These are phyloP conservation scores for Arrhopalites spinosus DNA, from an alignment of 2,888 invertebrate species.

Conservation along the genomic window DNA sequence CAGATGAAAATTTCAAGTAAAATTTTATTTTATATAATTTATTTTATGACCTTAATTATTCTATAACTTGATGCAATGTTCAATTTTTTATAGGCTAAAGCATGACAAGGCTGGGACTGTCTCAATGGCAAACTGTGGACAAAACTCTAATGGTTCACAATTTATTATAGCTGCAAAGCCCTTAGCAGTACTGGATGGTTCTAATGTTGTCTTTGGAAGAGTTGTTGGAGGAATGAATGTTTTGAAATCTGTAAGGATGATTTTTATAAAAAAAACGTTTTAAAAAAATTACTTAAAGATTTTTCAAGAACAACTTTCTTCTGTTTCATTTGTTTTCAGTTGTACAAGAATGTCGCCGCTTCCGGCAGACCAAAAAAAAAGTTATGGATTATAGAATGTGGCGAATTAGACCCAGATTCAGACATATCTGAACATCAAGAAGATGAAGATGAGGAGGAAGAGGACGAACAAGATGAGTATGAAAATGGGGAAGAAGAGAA, in stretches of 20 bases:
- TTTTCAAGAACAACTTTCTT: no score
- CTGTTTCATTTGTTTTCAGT: slow-evolving; percentile 33
- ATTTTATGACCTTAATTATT: background rate
- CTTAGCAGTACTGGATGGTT: slow-evolving; percentile 49
- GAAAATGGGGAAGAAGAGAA: background rate
- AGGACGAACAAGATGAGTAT: slow-evolving; percentile 30
- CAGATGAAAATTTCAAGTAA: slow-evolving; percentile 53
- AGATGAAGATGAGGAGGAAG: slow-evolving; percentile 24
- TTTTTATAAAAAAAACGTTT: no score
- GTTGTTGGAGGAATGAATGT: slow-evolving; percentile 49
- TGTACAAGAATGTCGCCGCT: slow-evolving; percentile 41
- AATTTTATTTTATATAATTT: background rate
- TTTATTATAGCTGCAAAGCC: slow-evolving; percentile 52
- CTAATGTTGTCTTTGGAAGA: slow-evolving; percentile 53
- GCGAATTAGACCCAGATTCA: slow-evolving; percentile 35
- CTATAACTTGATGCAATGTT: no score
- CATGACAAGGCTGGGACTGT: slow-evolving; percentile 49
- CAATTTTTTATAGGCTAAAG: slow-evolving; percentile 41
- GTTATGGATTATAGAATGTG: slow-evolving; percentile 48
- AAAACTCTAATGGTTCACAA: slow-evolving; percentile 51
- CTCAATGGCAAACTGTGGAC: slow-evolving; percentile 54
- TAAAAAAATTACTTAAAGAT: background rate
- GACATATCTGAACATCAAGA: slow-evolving; percentile 21
- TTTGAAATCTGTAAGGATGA: slow-evolving; percentile 43
- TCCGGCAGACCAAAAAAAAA: slow-evolving; percentile 44